Percentiles rank a stretch among this genome's conserved stretches.
Evolutionary conservation across 2,888 invertebrate genomes (phyloP).

Genomic region (Andrena flavipes): DNA sequence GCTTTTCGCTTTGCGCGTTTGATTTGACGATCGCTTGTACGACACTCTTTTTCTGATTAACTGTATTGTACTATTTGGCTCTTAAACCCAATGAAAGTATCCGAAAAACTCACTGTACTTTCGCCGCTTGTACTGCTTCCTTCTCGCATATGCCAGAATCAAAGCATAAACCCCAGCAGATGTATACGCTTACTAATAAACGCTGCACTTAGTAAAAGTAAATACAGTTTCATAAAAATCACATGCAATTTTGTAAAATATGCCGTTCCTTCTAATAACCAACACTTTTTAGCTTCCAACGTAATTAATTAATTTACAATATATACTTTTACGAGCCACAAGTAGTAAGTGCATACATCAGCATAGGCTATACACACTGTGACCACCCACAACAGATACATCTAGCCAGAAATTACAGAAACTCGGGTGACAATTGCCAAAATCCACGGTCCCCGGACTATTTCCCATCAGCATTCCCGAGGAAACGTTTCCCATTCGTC

Average conservation of each 20-base stretch:
- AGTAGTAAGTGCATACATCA: not conserved
- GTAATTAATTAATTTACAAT: not conserved
- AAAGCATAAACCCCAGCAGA: not conserved
- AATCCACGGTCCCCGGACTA: constrained; percentile 20
- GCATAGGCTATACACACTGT: not conserved
- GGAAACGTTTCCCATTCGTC: not conserved
- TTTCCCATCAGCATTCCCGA: constrained; percentile 8
- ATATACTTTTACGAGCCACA: not conserved
- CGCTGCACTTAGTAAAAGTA: not conserved
- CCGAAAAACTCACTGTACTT: not conserved
- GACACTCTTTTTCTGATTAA: not conserved
- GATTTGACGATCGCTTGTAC: constrained; percentile 20
- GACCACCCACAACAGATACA: not conserved
- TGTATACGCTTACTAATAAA: not conserved
- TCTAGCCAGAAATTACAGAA: not conserved
- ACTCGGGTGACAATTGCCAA: not conserved
- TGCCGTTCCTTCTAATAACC: not conserved
- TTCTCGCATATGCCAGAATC: not conserved
- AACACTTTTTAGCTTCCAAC: not conserved
- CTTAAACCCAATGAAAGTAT: not conserved
- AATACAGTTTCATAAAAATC: not conserved
- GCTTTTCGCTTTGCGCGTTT: constrained; percentile 8
- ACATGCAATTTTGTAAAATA: not conserved
- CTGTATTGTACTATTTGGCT: not conserved
- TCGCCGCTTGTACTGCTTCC: not conserved